These are phyloP conservation scores for Priocnemis perturbator DNA, from an alignment of 2,888 invertebrate genomes.

Conservation along the genomic window DNA sequence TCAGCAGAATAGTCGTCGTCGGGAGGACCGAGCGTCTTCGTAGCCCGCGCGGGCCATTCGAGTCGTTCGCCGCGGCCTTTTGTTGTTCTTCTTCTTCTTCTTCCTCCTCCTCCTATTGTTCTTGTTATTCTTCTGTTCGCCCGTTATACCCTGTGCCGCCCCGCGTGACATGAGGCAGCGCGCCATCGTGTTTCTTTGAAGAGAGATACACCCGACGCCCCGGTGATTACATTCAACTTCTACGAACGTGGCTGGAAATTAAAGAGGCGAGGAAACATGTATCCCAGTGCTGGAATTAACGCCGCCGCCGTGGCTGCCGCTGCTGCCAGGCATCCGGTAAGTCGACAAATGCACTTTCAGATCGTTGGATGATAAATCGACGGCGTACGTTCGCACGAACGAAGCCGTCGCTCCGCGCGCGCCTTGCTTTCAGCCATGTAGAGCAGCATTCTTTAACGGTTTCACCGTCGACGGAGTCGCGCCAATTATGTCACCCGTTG, in stretches of 20 bases:
- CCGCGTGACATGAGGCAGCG: constrained; percentile 44
- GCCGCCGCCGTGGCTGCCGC: constrained; percentile 90
- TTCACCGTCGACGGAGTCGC: no score
- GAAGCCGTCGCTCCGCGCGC: no score
- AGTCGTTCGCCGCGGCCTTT: constrained; percentile 11
- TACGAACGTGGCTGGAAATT: not conserved
- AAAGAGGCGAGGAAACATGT: constrained; percentile 77
- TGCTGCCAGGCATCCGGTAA: constrained; percentile 92
- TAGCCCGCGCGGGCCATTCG: constrained; percentile 42
- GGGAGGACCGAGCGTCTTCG: constrained; percentile 41
- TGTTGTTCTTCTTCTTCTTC: constrained; percentile 26
- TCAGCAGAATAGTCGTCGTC: constrained; percentile 32
- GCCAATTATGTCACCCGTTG: no score
- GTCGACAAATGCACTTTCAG: constrained; percentile 61
- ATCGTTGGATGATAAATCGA: no score
- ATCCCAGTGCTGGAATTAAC: constrained; percentile 91
- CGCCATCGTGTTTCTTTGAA: constrained; percentile 20
- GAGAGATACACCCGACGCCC: constrained; percentile 2
- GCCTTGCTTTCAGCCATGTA: no score
- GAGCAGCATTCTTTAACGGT: no score
- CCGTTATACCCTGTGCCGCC: constrained; percentile 2
- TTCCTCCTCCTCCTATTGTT: no score
- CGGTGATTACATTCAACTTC: constrained; percentile 5
- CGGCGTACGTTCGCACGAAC: not conserved
- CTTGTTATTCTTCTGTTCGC: constrained; percentile 25